A percentile compares a stretch with the other conserved stretches of the same genome.
These are phyloP conservation scores for Hanleya hanleyi DNA, from an alignment of 2,888 invertebrate species.

Conservation along the genomic window DNA sequence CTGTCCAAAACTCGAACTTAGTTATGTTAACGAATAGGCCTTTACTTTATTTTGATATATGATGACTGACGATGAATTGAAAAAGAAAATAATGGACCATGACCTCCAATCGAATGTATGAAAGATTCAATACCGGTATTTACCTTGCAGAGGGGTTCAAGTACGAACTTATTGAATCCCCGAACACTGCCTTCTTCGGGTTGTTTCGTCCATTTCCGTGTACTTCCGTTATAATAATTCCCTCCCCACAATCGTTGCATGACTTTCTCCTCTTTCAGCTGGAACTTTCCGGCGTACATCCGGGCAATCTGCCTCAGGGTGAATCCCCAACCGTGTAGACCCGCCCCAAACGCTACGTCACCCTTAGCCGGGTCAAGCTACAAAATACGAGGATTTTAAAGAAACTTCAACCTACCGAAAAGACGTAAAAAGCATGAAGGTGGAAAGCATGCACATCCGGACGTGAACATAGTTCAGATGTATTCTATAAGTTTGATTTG, in stretches of 20 bases:
- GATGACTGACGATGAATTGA: no score
- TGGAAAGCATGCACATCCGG: background rate
- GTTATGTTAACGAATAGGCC: no score
- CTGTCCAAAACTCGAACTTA: no score
- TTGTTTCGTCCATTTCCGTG: constrained; percentile 93
- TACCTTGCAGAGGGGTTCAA: constrained; percentile 99
- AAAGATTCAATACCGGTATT: no score
- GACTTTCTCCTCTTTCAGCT: constrained; percentile 89
- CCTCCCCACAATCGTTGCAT: constrained; percentile 97
- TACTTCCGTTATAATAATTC: constrained; percentile 97
- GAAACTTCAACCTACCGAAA: no score
- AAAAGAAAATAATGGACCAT: no score
- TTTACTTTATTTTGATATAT: no score
- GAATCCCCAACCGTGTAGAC: constrained; percentile 99
- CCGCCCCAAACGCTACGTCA: constrained; percentile 99
- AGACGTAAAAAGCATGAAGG: background rate
- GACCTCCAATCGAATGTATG: no score
- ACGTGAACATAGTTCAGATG: background rate
- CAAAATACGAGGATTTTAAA: no score
- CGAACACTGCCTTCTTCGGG: constrained; percentile 75
- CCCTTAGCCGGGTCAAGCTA: constrained; percentile 96
- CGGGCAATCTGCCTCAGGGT: constrained; percentile 99
- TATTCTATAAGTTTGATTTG: no score
- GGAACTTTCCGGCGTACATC: constrained; percentile 99
- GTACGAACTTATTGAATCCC: constrained; percentile 98